Percentiles rank a stretch among this genome's conserved stretches.
These are phyloP conservation scores for Rhizoglyphus robini DNA, from an alignment of 1,140 invertebrate genomes.

Conservation along the genomic window DNA sequence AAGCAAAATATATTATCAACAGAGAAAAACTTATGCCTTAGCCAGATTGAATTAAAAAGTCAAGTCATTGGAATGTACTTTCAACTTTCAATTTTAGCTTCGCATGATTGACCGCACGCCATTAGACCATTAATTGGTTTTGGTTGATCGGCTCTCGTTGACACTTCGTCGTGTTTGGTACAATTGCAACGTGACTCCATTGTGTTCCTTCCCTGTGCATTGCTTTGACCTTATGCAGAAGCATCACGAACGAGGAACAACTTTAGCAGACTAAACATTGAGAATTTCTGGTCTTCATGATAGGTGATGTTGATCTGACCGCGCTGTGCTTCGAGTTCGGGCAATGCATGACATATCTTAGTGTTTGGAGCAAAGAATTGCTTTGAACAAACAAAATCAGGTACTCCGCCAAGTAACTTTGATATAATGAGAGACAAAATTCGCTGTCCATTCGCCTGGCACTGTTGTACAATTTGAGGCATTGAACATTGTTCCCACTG, in stretches of 20 bases:
- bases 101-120: too few species aligned
- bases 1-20: too few species aligned
- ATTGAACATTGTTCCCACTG: slow-evolving; percentile 10
- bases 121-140: too few species aligned
- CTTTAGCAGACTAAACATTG: slow-evolving; percentile 2
- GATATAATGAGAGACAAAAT: neutral
- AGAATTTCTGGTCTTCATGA: slow-evolving; percentile 9
- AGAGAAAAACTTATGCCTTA: too few species aligned
- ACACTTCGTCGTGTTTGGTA: too few species aligned
- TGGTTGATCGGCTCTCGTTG: too few species aligned
- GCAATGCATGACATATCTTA: neutral
- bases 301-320: neutral
- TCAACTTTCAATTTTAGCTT: too few species aligned
- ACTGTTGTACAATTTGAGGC: neutral
- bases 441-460: neutral
- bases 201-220: too few species aligned
- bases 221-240: too few species aligned
- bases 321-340: neutral
- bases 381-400: neutral
- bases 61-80: too few species aligned
- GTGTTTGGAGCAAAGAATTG: neutral
- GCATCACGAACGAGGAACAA: neutral
- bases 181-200: too few species aligned
- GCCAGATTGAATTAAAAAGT: too few species aligned
- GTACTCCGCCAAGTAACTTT: neutral